Evolutionary conservation across 2,797 vertebrate genomes (phyloP).

Genomic region (Poecilia wingei): DNA sequence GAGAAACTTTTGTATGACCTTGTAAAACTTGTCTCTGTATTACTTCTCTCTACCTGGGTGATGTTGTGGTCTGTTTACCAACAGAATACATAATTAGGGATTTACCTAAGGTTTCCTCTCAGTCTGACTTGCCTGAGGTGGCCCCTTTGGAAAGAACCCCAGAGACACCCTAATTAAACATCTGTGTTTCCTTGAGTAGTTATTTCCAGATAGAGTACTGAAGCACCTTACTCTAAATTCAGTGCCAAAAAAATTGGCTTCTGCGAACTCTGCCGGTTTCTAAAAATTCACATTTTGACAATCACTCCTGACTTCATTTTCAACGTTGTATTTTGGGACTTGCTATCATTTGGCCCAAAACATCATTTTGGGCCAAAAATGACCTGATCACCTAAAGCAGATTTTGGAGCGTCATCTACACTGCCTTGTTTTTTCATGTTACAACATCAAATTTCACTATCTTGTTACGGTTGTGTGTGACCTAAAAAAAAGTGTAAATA

Average conservation of each 20-base stretch:
- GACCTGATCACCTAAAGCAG: slow-evolving; percentile 17
- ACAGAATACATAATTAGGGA: slow-evolving; percentile 22
- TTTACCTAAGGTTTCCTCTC: slow-evolving; percentile 32
- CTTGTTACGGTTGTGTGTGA: not conserved
- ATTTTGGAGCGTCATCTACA: slow-evolving; percentile 28
- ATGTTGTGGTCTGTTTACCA: slow-evolving; percentile 16
- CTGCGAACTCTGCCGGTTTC: slow-evolving; percentile 33
- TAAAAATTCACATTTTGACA: slow-evolving; percentile 50
- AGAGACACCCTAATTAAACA: slow-evolving; percentile 49
- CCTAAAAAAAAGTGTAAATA: not conserved
- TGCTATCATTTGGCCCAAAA: not conserved
- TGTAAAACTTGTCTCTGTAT: not conserved
- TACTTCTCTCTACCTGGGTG: slow-evolving; percentile 11
- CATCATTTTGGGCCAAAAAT: not conserved
- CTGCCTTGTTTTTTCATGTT: not conserved
- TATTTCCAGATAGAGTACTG: slow-evolving; percentile 25
- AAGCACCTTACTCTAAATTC: slow-evolving; percentile 21
- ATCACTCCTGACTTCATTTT: slow-evolving; percentile 42
- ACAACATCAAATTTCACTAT: not conserved
- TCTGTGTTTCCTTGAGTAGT: slow-evolving; percentile 33
- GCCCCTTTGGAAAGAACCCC: slow-evolving; percentile 29
- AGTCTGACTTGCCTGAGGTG: slow-evolving; percentile 19
- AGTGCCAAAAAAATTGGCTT: slow-evolving; percentile 21
- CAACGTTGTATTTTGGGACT: slow-evolving; percentile 40
- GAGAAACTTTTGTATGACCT: not conserved